A percentile compares a stretch with the other conserved stretches of the same genome.
These are phyloP conservation scores for Parazoanthus swiftii DNA, from an alignment of 92 coral and sea anemone species.

Conservation along the genomic window DNA sequence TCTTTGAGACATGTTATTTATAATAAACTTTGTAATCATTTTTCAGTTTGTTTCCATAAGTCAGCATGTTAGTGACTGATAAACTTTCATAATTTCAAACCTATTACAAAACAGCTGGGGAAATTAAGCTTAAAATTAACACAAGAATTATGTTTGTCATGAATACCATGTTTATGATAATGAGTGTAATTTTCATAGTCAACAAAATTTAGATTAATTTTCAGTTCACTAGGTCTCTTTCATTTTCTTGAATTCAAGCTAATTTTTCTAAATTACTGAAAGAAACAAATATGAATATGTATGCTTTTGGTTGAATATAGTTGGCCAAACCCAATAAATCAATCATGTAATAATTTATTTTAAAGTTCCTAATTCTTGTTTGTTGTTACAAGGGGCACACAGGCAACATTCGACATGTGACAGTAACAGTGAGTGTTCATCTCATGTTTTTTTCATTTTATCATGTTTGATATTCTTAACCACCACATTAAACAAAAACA, in stretches of 20 bases:
- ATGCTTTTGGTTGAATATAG: neutral
- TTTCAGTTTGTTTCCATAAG: neutral
- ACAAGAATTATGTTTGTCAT: no score
- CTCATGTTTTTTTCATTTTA: neutral
- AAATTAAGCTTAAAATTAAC: no score
- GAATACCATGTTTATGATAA: no score
- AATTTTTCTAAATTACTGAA: no score
- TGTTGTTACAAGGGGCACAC: slow-evolving; percentile 38
- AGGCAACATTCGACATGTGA: slow-evolving; percentile 37
- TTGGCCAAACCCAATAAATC: neutral
- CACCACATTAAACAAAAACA: neutral
- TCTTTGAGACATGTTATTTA: neutral
- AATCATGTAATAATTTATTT: no score
- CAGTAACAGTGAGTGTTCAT: slow-evolving; percentile 41
- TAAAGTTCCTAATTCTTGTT: slow-evolving; percentile 17
- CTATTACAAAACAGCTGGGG: neutral
- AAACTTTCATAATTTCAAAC: neutral
- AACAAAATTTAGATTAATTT: no score
- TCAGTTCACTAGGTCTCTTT: no score
- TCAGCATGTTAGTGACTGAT: neutral
- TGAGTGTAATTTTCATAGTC: no score
- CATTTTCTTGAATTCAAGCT: neutral
- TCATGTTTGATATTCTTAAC: neutral
- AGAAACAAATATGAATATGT: neutral
- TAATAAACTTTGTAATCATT: neutral